A percentile compares a stretch with the other conserved stretches of the same genome.
Evolutionary conservation across 2,888 invertebrate species (phyloP).

Genomic region (Masnerella sp.): DNA sequence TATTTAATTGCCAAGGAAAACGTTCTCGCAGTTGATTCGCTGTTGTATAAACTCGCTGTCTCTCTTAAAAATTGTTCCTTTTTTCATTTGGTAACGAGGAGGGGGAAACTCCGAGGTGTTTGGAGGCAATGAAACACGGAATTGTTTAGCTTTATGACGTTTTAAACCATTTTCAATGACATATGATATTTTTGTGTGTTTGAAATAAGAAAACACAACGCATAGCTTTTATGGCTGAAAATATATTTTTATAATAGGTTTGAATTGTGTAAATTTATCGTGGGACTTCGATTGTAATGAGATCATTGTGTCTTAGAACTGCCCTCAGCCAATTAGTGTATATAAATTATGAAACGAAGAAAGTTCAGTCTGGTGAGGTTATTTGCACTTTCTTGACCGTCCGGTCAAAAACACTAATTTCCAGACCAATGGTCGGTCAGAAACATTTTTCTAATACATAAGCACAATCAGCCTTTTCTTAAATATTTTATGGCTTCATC

Average conservation of each 20-base stretch:
- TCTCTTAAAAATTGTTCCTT: constrained; percentile 30
- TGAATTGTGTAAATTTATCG: constrained; percentile 20
- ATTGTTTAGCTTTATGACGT: constrained; percentile 37
- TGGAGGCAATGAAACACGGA: constrained; percentile 55
- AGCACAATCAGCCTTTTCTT: no score
- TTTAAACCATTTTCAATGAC: constrained; percentile 27
- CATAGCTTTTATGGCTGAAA: constrained; percentile 44
- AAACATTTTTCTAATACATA: no score
- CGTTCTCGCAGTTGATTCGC: no score
- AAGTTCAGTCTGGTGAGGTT: background rate
- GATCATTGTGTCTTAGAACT: constrained; percentile 14
- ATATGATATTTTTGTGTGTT: constrained; percentile 39
- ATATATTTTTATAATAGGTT: constrained; percentile 50
- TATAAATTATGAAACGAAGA: constrained; percentile 13
- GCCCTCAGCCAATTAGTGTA: constrained; percentile 12
- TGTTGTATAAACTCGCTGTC: constrained; percentile 37
- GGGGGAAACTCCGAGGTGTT: constrained; percentile 43
- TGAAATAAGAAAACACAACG: constrained; percentile 19
- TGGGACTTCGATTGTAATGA: constrained; percentile 28
- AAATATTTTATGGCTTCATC: no score
- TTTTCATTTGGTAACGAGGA: constrained; percentile 18
- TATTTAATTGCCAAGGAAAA: no score
- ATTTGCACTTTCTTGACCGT: no score
- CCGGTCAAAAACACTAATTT: no score
- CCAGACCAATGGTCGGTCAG: no score